phyloP scores from a whole-genome alignment of 2,888 invertebrate species.

The Cyclophora punctaria region DNA sequence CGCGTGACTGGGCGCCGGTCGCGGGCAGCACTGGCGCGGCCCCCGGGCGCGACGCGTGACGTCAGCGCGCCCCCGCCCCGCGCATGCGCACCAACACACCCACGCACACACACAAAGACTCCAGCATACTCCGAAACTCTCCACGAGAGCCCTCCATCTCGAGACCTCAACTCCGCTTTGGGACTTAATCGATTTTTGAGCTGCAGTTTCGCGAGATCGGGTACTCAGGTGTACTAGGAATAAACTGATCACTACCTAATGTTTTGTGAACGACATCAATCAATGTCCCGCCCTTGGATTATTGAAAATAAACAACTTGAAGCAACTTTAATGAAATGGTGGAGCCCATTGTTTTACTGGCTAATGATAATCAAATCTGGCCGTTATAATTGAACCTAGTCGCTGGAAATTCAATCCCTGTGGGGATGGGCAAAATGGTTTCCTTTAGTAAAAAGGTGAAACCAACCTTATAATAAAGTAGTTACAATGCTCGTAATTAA shows the following conservation, averaged over 20 bases:
- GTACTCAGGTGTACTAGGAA: constrained; percentile 46
- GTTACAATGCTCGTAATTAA: too few relatives aligned
- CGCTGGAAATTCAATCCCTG: constrained; percentile 13
- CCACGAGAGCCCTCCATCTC: constrained; percentile 65
- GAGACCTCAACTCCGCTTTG: constrained; percentile 70
- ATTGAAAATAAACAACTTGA: background rate
- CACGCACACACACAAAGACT: constrained; percentile 10
- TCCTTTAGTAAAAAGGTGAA: constrained; percentile 6
- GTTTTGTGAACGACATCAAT: too few relatives aligned
- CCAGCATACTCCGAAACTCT: constrained; percentile 54
- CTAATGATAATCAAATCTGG: constrained; percentile 9
- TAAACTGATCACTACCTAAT: constrained; percentile 4
- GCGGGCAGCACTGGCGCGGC: constrained; percentile 64
- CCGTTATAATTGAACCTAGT: constrained; percentile 9
- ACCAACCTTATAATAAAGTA: background rate
- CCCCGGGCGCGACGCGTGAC: constrained; percentile 66
- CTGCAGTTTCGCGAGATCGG: constrained; percentile 61
- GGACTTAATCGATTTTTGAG: constrained; percentile 72
- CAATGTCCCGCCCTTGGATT: background rate
- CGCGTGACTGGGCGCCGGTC: constrained; percentile 65
- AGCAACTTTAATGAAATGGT: background rate
- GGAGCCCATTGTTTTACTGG: constrained; percentile 1
- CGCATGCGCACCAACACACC: constrained; percentile 52
- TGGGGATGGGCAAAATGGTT: constrained; percentile 14
- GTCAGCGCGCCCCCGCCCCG: constrained; percentile 59